Evolutionary conservation across 2,888 invertebrate genomes (phyloP), one percentile per base, ranked within the genome.

Genomic region (Napeogenes inachia): DNA sequence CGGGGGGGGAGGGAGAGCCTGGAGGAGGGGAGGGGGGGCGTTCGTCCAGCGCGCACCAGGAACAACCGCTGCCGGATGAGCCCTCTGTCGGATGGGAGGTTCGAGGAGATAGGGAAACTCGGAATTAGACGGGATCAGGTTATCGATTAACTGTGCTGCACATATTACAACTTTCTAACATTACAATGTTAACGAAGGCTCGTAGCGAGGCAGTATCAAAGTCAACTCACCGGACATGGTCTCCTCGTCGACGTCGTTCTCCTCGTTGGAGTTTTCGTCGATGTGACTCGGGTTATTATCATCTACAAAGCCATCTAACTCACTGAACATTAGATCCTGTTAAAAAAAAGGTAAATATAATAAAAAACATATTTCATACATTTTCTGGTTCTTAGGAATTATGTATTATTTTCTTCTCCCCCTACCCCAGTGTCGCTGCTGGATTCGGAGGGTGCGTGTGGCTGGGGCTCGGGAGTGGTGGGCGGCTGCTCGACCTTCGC

Each of bases 201-300:
- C 3, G 38, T 38, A 38, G 8, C 8, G 3, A 38, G 38, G 35
- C 35, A 35, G 35, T 4, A 35, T 35, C 6, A 35, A 35, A 35
- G 6, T 35, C 10, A 46, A 83, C 77, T 90, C 91, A 92, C 95
- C 95, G 70, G 95, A 94, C 93, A 96, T 95, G 3, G 95, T 95
- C 83, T 96, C 96, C 70, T 96, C 94, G 77, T 97, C 96, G 0
- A 96, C 94, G 76, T 96, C 96, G 77, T 96, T 97, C 79, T 97
- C 97, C 77, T 96, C 96, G 73, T 93, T 94, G 4, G 93, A 94
- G 80, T 93, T 93, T 53, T 93, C 93, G 69, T 93, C 94, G n/a
- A 91, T 85, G 64, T 91, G 91, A 65, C 89, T 87, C 2, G 81
- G 80, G 69, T 90, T 92, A 62, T 85, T 85, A 53, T 94, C 93